These are phyloP conservation scores for Phasianus colchicus DNA, from an alignment of 2,113 vertebrate genomes.

Conservation along the genomic window DNA sequence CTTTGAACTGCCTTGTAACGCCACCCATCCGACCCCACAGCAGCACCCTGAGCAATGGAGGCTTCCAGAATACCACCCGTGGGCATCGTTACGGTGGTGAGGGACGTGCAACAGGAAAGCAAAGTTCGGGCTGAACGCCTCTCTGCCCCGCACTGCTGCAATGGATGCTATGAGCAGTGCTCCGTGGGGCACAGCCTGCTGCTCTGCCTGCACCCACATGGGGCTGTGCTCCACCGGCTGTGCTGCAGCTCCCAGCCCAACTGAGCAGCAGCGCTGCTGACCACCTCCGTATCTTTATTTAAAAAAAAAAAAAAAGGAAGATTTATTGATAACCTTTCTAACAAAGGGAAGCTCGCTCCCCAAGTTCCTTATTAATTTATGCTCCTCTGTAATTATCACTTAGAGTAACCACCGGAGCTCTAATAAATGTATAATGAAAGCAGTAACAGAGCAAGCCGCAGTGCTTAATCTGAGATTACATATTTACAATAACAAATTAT, in stretches of 20 bases:
- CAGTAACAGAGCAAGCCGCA: slow-evolving; percentile 80
- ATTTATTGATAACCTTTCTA: slow-evolving; percentile 64
- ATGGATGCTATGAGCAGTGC: background rate
- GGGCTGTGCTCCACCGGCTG: background rate
- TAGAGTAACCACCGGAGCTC: slow-evolving; percentile 50
- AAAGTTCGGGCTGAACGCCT: background rate
- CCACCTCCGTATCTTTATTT: background rate
- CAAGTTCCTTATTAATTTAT: slow-evolving; percentile 65
- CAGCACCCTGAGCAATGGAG: background rate
- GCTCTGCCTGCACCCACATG: background rate
- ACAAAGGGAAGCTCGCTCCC: slow-evolving; percentile 43
- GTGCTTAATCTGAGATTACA: slow-evolving; percentile 79
- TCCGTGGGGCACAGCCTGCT: background rate
- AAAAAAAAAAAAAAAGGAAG: background rate
- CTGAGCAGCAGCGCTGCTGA: background rate
- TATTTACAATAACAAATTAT: slow-evolving; percentile 70
- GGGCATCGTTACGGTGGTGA: background rate
- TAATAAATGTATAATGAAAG: slow-evolving; percentile 86
- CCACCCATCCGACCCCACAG: background rate
- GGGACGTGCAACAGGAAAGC: background rate
- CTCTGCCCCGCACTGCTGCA: background rate
- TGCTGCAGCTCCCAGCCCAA: background rate
- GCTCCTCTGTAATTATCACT: slow-evolving; percentile 67
- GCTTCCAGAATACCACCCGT: background rate
- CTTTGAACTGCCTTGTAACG: no score